Percentiles rank a stretch among this genome's conserved stretches.
These are phyloP conservation scores for Drosophila equinoxialis DNA, from an alignment of 1,140 invertebrate genomes.

Conservation along the genomic window DNA sequence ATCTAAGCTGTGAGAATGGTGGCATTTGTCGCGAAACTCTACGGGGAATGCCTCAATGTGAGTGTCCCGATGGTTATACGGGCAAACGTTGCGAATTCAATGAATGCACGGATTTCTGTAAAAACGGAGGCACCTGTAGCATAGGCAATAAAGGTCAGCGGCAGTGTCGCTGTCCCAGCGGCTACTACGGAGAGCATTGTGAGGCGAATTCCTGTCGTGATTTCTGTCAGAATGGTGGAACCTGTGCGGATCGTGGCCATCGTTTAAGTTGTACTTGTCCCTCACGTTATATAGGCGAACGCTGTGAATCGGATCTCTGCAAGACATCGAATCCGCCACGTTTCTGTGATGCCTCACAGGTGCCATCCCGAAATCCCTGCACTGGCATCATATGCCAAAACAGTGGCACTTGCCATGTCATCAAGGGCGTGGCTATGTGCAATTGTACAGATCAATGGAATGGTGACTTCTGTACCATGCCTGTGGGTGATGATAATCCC, in stretches of 20 bases:
- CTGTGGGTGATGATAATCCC: constrained; percentile 85
- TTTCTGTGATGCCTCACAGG: constrained; percentile 61
- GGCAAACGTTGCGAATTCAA: constrained; percentile 80
- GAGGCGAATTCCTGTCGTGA: constrained; percentile 84
- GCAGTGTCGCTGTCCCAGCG: constrained; percentile 84
- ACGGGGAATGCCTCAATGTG: constrained; percentile 84
- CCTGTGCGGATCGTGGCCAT: constrained; percentile 56
- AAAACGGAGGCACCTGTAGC: constrained; percentile 85
- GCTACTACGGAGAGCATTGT: constrained; percentile 85
- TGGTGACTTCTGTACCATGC: constrained; percentile 87
- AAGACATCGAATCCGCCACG: constrained; percentile 69
- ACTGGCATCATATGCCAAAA: constrained; percentile 77
- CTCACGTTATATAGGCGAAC: constrained; percentile 68
- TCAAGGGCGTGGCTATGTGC: constrained; percentile 83
- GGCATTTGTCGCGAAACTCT: constrained; percentile 79
- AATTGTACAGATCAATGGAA: constrained; percentile 87
- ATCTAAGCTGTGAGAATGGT: constrained; percentile 77
- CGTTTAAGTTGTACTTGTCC: constrained; percentile 64
- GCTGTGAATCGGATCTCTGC: constrained; percentile 79
- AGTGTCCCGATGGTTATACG: constrained; percentile 83
- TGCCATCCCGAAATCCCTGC: constrained; percentile 72
- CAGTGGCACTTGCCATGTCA: constrained; percentile 72
- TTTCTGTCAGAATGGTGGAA: constrained; percentile 85
- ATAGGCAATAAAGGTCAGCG: constrained; percentile 80
- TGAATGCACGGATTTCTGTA: constrained; percentile 84